These are phyloP conservation scores for Crotalus viridis DNA, from an alignment of 2,113 vertebrate genomes.

Conservation along the genomic window DNA sequence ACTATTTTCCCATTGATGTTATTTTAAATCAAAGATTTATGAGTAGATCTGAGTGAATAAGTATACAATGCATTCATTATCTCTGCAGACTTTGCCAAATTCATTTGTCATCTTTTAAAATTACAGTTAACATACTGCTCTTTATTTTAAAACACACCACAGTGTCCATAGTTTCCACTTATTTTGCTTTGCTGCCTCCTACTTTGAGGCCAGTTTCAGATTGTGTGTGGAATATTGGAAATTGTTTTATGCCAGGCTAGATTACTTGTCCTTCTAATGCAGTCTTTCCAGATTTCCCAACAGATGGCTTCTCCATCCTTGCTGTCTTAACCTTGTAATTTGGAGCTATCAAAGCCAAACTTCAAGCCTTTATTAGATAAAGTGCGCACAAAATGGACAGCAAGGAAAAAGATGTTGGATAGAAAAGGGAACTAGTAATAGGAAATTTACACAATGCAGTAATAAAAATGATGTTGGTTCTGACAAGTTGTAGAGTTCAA, in stretches of 20 bases:
- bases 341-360: not conserved
- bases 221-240: not conserved
- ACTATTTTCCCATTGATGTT: not conserved
- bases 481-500: not conserved
- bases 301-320: not conserved
- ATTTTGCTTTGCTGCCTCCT: not conserved
- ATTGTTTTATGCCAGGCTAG: not conserved
- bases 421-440: not conserved
- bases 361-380: not conserved
- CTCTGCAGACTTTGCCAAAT: not conserved
- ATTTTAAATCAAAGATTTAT: not conserved
- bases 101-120: not conserved
- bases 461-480: not conserved
- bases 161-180: not conserved
- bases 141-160: not conserved
- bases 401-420: not conserved
- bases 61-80: rapidly evolving
- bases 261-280: not conserved
- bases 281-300: not conserved
- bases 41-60: not conserved
- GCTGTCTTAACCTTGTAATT: not conserved
- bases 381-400: not conserved
- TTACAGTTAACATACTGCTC: not conserved
- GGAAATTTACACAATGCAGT: not conserved
- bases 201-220: not conserved